Evolutionary conservation across 2,888 invertebrate genomes (phyloP), one percentile per base, ranked within the genome.

Genomic region (Rhogogaster chlorosoma): DNA sequence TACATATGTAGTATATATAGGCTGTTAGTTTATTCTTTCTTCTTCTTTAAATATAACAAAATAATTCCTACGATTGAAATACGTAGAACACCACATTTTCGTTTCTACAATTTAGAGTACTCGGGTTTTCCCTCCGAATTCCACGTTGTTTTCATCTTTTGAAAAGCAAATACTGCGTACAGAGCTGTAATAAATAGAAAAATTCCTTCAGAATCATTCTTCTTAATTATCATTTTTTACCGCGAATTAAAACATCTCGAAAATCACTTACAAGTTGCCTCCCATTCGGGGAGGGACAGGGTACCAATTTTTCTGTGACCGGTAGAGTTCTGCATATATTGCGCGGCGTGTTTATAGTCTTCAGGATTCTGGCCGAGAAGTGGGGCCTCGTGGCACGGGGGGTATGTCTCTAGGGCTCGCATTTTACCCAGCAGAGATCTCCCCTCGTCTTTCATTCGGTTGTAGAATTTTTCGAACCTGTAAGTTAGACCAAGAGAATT

Each of bases 211-310:
- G 38, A 53, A 83, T 61, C 57, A 84, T 82, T 64, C 29, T 85
- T 85, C 75, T n/a, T n/a, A n/a, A 53, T 53, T 75, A 32, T 78
- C 29, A 45, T 82, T 67, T 42, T 57, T 84, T 26, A 71, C n/a
- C 38, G 85, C 29, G 85, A 84, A 84, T 53, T 70, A 70, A 38
- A 45, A 36, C 22, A 42, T 12, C 10, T 82, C 84, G 83, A 84
- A 84, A 84, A 75, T 57, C 89, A 96, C 97, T 96, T 94, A 98
- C 98, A 97, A 87, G 97, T 96, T 86, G 97, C 98, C 94, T 99
- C 98, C 99, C 99, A 99, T 94, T 99, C 99, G 70, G 97, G 95
- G 89, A 95, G 95, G 15, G 98, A 98, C 89, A 99, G 95, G 2
- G 99, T 99, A 15, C 99, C 98, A 88, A 97, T 94, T 73, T 93